phyloP scores from a whole-genome alignment of 2,797 vertebrate genomes.

The Bradypodion ventrale region DNA sequence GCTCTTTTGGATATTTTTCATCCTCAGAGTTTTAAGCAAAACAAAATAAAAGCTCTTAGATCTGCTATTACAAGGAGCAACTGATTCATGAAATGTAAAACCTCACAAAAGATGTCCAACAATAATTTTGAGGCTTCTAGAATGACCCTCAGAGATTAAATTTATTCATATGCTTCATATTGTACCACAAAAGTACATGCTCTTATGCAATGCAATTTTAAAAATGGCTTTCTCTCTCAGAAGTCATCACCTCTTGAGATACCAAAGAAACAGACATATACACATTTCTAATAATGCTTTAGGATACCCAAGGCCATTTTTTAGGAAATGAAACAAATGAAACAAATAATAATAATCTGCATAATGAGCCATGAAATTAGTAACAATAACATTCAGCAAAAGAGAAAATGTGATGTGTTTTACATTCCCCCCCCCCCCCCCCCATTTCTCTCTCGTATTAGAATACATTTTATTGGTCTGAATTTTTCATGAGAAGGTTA shows the following conservation, averaged over 20 bases:
- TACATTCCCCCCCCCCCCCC: background rate
- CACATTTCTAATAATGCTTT: background rate
- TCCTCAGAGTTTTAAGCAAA: background rate
- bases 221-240: background rate
- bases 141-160: constrained; percentile 17
- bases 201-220: background rate
- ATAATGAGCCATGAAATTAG: constrained; percentile 24
- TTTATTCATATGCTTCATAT: constrained; percentile 8
- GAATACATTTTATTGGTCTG: constrained; percentile 1
- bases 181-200: background rate
- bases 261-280: background rate
- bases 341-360: background rate
- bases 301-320: background rate
- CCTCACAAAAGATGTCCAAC: background rate
- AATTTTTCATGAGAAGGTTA: background rate
- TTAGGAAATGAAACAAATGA: constrained; percentile 6
- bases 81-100: background rate
- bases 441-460: background rate
- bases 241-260: background rate
- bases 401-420: background rate
- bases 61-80: constrained; percentile 2
- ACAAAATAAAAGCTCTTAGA: background rate
- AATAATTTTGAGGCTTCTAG: constrained; percentile 1
- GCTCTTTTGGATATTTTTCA: background rate
- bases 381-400: constrained; percentile 5